phyloP scores from a whole-genome alignment of 2,888 invertebrate genomes.

The Syrista parreyssii region DNA sequence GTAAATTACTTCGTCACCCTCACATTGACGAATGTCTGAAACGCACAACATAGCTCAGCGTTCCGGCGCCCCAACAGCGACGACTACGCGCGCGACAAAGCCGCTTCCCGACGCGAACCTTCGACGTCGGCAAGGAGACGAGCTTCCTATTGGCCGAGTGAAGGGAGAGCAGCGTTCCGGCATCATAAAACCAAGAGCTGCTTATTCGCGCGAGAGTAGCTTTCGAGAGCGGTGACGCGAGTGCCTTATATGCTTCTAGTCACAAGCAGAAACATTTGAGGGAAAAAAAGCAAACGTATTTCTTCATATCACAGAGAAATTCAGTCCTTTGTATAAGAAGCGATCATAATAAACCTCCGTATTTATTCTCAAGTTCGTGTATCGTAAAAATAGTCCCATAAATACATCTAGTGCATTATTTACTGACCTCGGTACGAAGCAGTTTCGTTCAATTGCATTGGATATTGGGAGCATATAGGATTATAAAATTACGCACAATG shows the following conservation, averaged over 20 bases:
- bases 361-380: neutral
- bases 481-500: neutral
- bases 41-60: neutral
- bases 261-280: neutral
- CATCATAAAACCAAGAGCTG: constrained; percentile 30
- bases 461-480: neutral
- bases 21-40: neutral
- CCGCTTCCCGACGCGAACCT: neutral
- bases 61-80: neutral
- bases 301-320: neutral
- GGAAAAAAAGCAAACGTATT: neutral
- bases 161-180: neutral
- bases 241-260: neutral
- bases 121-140: neutral
- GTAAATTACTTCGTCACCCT: neutral
- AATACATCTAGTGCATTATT: neutral
- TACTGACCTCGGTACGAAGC: neutral
- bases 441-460: neutral
- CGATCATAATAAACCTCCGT: neutral
- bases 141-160: neutral
- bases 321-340: neutral
- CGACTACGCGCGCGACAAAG: neutral
- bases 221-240: neutral
- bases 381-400: neutral
- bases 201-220: constrained; percentile 42